A percentile compares a stretch with the other conserved stretches of the same genome.
These are phyloP conservation scores for Cathartes aura DNA, from an alignment of 2,113 vertebrate species.

Conservation along the genomic window DNA sequence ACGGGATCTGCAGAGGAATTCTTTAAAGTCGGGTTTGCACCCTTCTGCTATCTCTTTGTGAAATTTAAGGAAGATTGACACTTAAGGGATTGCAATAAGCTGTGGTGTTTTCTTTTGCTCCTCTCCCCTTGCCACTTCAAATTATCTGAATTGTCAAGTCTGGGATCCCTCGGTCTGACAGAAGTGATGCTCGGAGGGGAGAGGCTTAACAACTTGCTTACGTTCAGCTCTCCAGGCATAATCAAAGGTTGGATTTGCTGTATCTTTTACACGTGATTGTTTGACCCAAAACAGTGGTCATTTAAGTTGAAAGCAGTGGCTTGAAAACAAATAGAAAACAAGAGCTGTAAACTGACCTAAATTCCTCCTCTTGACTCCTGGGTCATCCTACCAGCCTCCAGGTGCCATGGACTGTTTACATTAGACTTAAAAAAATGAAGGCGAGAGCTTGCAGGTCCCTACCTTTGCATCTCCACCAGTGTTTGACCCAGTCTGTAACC, in stretches of 20 bases:
- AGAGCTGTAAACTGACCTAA: slow-evolving; percentile 50
- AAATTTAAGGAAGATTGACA: not conserved
- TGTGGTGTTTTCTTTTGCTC: not conserved
- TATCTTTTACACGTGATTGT: slow-evolving; percentile 2
- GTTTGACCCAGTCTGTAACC: not conserved
- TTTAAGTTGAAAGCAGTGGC: slow-evolving; percentile 7
- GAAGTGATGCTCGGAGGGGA: not conserved
- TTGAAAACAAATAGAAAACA: slow-evolving; percentile 48
- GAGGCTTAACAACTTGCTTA: not conserved
- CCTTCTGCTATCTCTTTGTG: not conserved
- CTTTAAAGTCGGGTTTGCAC: not conserved
- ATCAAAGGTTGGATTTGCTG: not conserved
- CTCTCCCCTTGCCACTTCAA: not conserved
- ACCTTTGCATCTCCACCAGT: not conserved
- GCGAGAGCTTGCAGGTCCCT: not conserved
- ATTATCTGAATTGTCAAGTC: slow-evolving; percentile 13
- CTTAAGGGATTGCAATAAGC: not conserved
- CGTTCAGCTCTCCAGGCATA: not conserved
- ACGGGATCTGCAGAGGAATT: not conserved
- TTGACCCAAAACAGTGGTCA: slow-evolving; percentile 10
- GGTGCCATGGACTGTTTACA: slow-evolving; percentile 42
- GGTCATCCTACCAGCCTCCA: slow-evolving; percentile 31
- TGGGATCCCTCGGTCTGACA: not conserved
- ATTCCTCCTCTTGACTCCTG: slow-evolving; percentile 52
- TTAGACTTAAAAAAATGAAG: slow-evolving; percentile 11